Evolutionary conservation across 2,888 invertebrate genomes (phyloP).

Genomic region (Brachylomia viminalis): DNA sequence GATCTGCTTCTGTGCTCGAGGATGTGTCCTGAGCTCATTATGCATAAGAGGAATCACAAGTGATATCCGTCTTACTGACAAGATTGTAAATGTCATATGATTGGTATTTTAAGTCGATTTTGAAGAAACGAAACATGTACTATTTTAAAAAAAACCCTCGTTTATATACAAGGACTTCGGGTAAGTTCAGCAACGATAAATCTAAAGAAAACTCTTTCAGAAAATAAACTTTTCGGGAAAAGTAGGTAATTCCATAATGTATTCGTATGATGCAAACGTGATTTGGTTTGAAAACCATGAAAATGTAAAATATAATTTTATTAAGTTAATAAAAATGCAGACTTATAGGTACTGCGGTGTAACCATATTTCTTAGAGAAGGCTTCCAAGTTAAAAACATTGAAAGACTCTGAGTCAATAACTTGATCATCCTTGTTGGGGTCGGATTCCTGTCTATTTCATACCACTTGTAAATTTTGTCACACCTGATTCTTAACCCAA

Average conservation of each 20-base stretch:
- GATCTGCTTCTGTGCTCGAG: conserved; percentile 61
- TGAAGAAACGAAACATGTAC: no score
- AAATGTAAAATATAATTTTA: background rate
- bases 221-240: no score
- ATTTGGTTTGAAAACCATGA: background rate
- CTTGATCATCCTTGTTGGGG: background rate
- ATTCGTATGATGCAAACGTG: no score
- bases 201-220: no score
- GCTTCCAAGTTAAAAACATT: no score
- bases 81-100: conserved; percentile 10
- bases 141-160: no score
- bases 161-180: no score
- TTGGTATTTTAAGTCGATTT: background rate
- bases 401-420: background rate
- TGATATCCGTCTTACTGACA: conserved; percentile 46
- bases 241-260: no score
- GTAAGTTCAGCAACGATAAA: background rate
- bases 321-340: background rate
- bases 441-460: background rate
- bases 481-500: background rate
- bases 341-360: background rate
- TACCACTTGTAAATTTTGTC: background rate
- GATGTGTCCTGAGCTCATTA: conserved; percentile 57
- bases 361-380: no score
- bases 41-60: conserved; percentile 40